Conservation (phyloP, 2,797 vertebrate genomes). For the Leptodactylus fallax region DNA sequence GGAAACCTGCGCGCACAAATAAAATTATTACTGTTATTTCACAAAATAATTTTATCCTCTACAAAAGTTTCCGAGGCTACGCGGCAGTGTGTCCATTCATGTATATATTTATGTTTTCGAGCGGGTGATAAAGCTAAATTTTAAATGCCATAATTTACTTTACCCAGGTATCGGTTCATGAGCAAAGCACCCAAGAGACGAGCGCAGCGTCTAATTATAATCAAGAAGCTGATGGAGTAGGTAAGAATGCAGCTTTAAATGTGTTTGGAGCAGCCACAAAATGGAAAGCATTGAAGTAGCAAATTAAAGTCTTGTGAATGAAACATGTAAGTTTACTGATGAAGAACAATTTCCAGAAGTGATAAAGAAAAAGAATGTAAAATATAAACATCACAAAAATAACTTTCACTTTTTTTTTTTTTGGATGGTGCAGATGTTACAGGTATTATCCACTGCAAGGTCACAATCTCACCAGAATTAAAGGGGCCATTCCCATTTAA, state of each 20-base stretch:
- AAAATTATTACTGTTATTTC: conserved; percentile 17
- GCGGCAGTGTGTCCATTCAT: conserved; percentile 55
- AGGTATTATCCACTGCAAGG: background rate
- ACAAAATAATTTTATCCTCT: conserved; percentile 23
- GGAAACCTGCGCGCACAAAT: background rate
- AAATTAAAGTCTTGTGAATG: conserved; percentile 57
- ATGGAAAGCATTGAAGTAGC: conserved; percentile 46
- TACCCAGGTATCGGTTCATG: conserved; percentile 71
- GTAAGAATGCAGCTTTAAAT: conserved; percentile 69
- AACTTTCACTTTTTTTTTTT: background rate
- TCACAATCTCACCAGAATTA: background rate
- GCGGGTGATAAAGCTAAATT: conserved; percentile 63
- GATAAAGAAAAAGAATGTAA: background rate
- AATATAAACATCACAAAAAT: conserved; percentile 1
- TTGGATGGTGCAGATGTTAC: no score
- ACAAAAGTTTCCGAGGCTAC: background rate
- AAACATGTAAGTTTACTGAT: conserved; percentile 19
- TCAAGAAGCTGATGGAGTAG: conserved; percentile 73
- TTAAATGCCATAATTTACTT: conserved; percentile 55
- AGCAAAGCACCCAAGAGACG: conserved; percentile 70
- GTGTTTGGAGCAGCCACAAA: conserved; percentile 31
- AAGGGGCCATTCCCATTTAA: background rate
- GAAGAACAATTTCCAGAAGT: background rate
- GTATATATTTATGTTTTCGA: conserved; percentile 53
- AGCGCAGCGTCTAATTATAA: conserved; percentile 69